These are phyloP conservation scores for Schmidtea mediterranea DNA, from an alignment of 1,140 invertebrate genomes.

Conservation along the genomic window DNA sequence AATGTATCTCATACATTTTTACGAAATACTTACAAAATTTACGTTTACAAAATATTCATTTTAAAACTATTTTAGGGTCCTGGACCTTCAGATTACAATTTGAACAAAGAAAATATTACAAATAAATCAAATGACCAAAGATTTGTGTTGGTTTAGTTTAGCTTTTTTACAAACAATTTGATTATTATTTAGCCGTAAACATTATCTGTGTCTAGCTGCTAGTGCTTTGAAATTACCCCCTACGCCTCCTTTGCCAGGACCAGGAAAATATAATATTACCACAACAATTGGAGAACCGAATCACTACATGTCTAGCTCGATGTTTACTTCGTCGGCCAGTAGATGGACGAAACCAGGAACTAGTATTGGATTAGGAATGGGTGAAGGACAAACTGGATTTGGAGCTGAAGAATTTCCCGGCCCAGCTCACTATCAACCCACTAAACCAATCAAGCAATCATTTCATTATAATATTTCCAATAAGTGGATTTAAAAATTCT, in stretches of 20 bases:
- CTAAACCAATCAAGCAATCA: not conserved
- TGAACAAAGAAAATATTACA: no score
- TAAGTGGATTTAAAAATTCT: not conserved
- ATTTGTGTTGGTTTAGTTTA: no score
- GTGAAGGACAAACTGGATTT: not conserved
- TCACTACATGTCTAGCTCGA: conserved; percentile 23
- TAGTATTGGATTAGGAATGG: conserved; percentile 1
- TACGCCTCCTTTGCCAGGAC: conserved; percentile 16
- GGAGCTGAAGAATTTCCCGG: conserved; percentile 13
- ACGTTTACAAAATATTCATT: no score
- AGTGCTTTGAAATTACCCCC: conserved; percentile 22
- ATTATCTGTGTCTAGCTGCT: conserved; percentile 24
- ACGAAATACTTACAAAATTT: no score
- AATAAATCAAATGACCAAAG: no score
- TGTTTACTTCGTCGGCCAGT: conserved; percentile 21
- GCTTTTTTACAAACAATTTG: not conserved
- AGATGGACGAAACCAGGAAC: conserved; percentile 12
- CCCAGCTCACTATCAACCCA: conserved; percentile 10
- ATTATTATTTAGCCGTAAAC: conserved; percentile 9
- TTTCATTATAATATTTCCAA: not conserved
- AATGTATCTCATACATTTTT: no score
- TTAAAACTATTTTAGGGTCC: no score
- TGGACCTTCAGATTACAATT: no score
- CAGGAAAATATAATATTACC: conserved; percentile 19
- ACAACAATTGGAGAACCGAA: conserved; percentile 15